These are phyloP conservation scores for Furcula furcula DNA, from an alignment of 2,888 invertebrate genomes.

Conservation along the genomic window DNA sequence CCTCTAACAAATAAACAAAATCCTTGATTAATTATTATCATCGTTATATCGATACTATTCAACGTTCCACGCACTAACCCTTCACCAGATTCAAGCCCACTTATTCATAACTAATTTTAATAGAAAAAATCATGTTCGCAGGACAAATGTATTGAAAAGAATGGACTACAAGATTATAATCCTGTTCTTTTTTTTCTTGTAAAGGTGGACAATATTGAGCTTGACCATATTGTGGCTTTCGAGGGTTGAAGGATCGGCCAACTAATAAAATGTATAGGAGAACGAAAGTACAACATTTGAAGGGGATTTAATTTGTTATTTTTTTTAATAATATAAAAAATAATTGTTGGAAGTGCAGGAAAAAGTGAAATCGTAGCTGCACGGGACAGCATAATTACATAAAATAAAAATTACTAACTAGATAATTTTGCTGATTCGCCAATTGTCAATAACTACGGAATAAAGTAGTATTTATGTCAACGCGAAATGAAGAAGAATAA, in stretches of 20 bases:
- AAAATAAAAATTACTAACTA: too few species aligned
- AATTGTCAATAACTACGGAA: too few species aligned
- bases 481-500: too few species aligned
- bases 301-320: too few species aligned
- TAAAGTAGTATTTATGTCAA: too few species aligned
- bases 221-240: constrained; percentile 66
- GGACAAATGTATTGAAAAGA: constrained; percentile 44
- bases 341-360: too few species aligned
- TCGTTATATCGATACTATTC: constrained; percentile 18
- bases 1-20: too few species aligned
- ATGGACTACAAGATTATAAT: constrained; percentile 65
- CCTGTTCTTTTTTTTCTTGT: constrained; percentile 49
- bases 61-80: constrained; percentile 26
- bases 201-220: constrained; percentile 50
- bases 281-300: constrained; percentile 31
- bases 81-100: constrained; percentile 53
- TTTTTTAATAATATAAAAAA: too few species aligned
- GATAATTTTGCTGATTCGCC: too few species aligned
- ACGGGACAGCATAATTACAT: too few species aligned
- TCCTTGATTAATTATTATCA: too few species aligned
- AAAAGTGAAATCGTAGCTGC: too few species aligned
- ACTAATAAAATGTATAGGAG: constrained; percentile 21
- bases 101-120: constrained; percentile 70
- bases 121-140: constrained; percentile 54
- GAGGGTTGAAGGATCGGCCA: constrained; percentile 51